Percentiles rank a stretch among this genome's conserved stretches.
phyloP scores from a whole-genome alignment of 2,113 vertebrate species.

The Psittacara wagleri region DNA sequence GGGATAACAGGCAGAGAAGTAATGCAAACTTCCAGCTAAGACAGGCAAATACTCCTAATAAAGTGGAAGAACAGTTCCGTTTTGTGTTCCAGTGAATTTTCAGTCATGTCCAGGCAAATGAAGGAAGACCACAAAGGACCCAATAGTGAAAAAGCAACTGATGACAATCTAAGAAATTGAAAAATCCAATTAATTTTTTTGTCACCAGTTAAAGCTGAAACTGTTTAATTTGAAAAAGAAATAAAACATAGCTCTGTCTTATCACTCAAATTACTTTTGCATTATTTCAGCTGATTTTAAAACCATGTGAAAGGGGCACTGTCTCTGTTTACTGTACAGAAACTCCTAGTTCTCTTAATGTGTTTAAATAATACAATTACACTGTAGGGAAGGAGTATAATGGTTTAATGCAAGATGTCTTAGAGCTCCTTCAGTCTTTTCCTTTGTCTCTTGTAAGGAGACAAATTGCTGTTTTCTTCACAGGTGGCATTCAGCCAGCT shows the following conservation, averaged over 20 bases:
- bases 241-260: conserved; percentile 20
- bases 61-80: not conserved
- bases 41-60: not conserved
- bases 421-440: not conserved
- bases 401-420: conserved; percentile 14
- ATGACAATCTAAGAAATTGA: conserved; percentile 35
- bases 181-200: conserved; percentile 18
- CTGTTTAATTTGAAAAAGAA: conserved; percentile 30
- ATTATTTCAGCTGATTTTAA: conserved; percentile 33
- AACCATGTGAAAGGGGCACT: not conserved
- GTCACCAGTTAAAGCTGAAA: conserved; percentile 7
- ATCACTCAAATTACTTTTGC: conserved; percentile 41
- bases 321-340: conserved; percentile 14
- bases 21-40: not conserved
- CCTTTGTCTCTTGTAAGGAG: not conserved
- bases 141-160: not conserved
- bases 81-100: conserved; percentile 6
- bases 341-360: conserved; percentile 25
- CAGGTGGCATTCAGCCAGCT: not conserved
- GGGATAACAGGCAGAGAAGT: not conserved
- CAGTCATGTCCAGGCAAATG: not conserved
- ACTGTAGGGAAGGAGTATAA: not conserved
- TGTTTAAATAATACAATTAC: conserved; percentile 47
- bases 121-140: not conserved
- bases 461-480: not conserved